phyloP scores from a whole-genome alignment of 2,113 vertebrate species.

The Sterna hirundo region DNA sequence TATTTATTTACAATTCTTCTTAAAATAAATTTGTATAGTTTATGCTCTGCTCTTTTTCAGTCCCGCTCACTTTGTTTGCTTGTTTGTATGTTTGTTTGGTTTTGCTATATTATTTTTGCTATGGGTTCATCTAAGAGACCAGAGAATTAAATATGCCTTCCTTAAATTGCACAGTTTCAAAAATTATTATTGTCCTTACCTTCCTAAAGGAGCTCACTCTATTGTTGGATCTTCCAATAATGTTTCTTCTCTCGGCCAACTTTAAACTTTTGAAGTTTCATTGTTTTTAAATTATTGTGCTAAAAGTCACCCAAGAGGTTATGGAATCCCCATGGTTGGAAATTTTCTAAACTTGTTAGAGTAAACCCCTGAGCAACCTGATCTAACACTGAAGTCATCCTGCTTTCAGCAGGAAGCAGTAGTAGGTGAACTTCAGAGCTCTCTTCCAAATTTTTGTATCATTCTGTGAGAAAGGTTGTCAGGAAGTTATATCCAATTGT shows the following conservation, averaged over 20 bases:
- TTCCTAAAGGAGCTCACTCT: not conserved
- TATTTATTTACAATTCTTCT: not conserved
- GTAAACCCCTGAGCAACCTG: not conserved
- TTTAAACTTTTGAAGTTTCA: not conserved
- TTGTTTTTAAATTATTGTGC: not conserved
- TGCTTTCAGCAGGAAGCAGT: not conserved
- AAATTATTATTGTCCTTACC: not conserved
- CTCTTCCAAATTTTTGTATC: not conserved
- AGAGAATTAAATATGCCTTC: not conserved
- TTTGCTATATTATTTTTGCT: not conserved
- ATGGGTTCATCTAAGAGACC: not conserved
- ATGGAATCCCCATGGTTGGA: not conserved
- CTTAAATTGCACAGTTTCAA: not conserved
- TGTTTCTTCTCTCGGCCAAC: not conserved
- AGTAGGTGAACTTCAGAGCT: not conserved
- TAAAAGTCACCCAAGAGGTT: not conserved
- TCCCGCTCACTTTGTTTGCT: not conserved
- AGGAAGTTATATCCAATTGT: not conserved
- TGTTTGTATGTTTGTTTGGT: rapidly evolving
- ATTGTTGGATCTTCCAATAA: not conserved
- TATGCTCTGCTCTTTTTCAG: not conserved
- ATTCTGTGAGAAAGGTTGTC: not conserved
- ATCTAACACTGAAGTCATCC: not conserved
- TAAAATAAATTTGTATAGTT: not conserved
- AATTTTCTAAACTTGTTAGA: not conserved